Base-by-base conservation (phyloP, 2,888 invertebrate genomes). In the Pollenia griseotomentosa region DNA sequence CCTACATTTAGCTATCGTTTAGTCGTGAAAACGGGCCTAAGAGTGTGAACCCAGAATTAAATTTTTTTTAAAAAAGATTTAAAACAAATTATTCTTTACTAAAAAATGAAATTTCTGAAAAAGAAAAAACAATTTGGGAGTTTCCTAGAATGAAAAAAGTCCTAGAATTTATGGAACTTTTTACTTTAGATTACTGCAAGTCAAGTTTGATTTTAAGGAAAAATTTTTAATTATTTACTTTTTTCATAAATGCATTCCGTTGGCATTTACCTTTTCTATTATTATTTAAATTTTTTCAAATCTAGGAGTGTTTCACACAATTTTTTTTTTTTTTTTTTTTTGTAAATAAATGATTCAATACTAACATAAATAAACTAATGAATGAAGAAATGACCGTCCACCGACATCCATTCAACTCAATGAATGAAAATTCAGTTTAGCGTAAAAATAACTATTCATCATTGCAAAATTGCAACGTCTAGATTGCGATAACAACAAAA, bases 391-490 rank as follows among this genome's bases (percentile, higher is more conserved):
- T 33, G 23, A 51, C 40, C 79, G 40, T 23, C 74, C 51, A 40
- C 2, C 74, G 70, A 14, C 79, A 61, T 16, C 63, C 48, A 66
- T 63, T n/a, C 46, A 48, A 66, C 23, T 66, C 46, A 73, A 57
- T 81, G 65, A 83, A 83, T 83, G 83, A 83, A 77, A 83, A 83
- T 63, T 77, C 70, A 77, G 70, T 83, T 77, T 83, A 83, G 70
- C 83, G 77, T 83, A 70, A 83, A 82, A 83, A 59, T 53, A 83
- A 83, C 23, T 53, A 75, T 83, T 70, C 51, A 75, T 82, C 75
- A 83, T 70, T 75, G 75, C 68, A 70, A 83, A 83, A 83, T 77
- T 83, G 70, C 77, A 83, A 55, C 53, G 77, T 77, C 55, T 77
- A 77, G 75, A 77, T 83, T 75, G 83, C 77, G 83, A 77, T 77